These are phyloP conservation scores for Andrena dorsata DNA, from an alignment of 2,888 invertebrate species.

Conservation along the genomic window DNA sequence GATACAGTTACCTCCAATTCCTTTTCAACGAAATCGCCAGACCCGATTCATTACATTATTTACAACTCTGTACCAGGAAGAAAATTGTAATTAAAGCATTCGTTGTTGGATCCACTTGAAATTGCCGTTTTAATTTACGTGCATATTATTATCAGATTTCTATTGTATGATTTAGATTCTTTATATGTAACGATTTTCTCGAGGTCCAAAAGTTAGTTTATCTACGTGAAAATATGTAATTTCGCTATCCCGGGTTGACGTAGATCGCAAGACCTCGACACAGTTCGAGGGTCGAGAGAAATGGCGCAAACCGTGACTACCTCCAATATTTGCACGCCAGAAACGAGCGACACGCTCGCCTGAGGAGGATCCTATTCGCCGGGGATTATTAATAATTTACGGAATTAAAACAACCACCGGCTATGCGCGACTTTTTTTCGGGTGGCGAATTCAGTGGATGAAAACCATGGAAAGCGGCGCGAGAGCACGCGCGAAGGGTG, in stretches of 20 bases:
- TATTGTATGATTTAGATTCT: no score
- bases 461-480: slow-evolving; percentile 40
- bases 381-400: slow-evolving; percentile 42
- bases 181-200: no score
- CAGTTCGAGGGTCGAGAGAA: not conserved
- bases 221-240: no score
- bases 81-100: not conserved
- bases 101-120: no score
- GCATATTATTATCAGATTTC: no score
- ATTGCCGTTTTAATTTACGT: no score
- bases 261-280: slow-evolving; percentile 1
- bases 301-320: not conserved
- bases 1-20: slow-evolving; percentile 31
- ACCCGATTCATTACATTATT: not conserved
- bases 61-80: not conserved
- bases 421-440: slow-evolving; percentile 40
- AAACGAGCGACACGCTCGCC: slow-evolving; percentile 8
- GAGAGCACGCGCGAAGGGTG: slow-evolving; percentile 50
- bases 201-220: no score
- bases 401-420: slow-evolving; percentile 45
- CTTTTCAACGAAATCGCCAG: not conserved
- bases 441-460: slow-evolving; percentile 39
- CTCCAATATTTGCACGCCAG: slow-evolving; percentile 26
- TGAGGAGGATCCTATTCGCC: slow-evolving; percentile 5
- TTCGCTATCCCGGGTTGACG: not conserved